phyloP scores from a whole-genome alignment of 1,140 invertebrate species.

The Drosophila sproati region DNA sequence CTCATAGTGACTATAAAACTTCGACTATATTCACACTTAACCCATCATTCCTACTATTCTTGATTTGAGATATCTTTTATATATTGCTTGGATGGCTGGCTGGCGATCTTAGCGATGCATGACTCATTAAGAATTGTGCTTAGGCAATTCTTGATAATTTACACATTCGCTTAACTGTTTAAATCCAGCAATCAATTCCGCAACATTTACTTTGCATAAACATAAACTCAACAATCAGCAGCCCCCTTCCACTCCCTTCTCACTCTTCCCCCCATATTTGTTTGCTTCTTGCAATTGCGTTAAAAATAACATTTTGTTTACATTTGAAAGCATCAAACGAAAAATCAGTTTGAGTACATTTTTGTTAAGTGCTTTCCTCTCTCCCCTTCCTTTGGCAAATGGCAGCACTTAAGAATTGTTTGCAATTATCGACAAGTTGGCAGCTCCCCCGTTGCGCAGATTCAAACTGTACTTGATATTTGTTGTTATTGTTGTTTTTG shows the following conservation, averaged over 20 bases:
- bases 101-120: conserved; percentile 40
- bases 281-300: conserved; percentile 26
- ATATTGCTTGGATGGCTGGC: conserved; percentile 25
- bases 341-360: conserved; percentile 38
- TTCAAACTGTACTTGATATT: conserved; percentile 18
- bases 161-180: conserved; percentile 41
- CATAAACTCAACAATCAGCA: conserved; percentile 10
- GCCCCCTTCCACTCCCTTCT: background rate
- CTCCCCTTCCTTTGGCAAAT: conserved; percentile 27
- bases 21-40: no score
- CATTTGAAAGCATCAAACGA: conserved; percentile 37
- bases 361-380: conserved; percentile 6
- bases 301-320: conserved; percentile 33
- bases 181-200: conserved; percentile 43
- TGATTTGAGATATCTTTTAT: background rate
- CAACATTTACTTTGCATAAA: conserved; percentile 27
- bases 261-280: background rate
- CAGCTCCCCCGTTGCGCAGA: background rate
- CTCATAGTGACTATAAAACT: no score
- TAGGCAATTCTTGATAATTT: conserved; percentile 23
- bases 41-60: background rate
- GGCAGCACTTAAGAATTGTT: conserved; percentile 48
- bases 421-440: conserved; percentile 51
- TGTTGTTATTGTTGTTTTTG: conserved; percentile 10
- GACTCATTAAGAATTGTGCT: conserved; percentile 24